Percentiles rank a stretch among this genome's conserved stretches.
These are phyloP conservation scores for Drosophila niveifrons DNA, from an alignment of 2,888 invertebrate genomes.

Conservation along the genomic window DNA sequence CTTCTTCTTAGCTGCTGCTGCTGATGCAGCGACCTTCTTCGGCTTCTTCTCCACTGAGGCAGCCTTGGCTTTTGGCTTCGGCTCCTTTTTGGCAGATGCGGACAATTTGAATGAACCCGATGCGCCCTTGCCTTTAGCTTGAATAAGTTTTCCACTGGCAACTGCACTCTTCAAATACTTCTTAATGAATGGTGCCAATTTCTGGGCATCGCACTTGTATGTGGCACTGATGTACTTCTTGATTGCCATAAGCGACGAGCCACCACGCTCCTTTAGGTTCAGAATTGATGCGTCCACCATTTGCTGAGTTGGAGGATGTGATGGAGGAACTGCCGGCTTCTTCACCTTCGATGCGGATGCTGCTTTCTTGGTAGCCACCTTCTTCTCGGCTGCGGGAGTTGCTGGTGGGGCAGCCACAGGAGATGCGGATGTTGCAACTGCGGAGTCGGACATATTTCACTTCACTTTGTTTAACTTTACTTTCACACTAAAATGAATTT, in stretches of 20 bases:
- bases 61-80: slow-evolving; percentile 45
- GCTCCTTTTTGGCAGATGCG: slow-evolving; percentile 51
- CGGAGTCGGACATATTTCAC: too few species aligned
- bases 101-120: slow-evolving; percentile 61
- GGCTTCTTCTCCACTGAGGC: slow-evolving; percentile 44
- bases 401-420: too few species aligned
- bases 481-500: too few species aligned
- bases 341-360: slow-evolving; percentile 29
- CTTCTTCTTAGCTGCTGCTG: slow-evolving; percentile 26
- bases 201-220: too few species aligned
- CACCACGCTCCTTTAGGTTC: too few species aligned
- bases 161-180: slow-evolving; percentile 78
- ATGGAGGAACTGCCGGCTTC: slow-evolving; percentile 26
- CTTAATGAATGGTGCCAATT: slow-evolving; percentile 27
- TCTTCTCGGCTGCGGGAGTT: slow-evolving; percentile 30
- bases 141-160: too few species aligned
- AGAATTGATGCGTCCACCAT: too few species aligned
- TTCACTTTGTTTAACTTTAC: too few species aligned
- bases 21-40: slow-evolving; percentile 23
- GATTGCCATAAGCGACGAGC: too few species aligned
- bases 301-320: slow-evolving; percentile 48
- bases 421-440: too few species aligned
- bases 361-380: slow-evolving; percentile 42
- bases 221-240: too few species aligned
- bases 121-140: too few species aligned